Conservation (phyloP, 2,113 vertebrate genomes). For the Acanthisitta chloris region DNA sequence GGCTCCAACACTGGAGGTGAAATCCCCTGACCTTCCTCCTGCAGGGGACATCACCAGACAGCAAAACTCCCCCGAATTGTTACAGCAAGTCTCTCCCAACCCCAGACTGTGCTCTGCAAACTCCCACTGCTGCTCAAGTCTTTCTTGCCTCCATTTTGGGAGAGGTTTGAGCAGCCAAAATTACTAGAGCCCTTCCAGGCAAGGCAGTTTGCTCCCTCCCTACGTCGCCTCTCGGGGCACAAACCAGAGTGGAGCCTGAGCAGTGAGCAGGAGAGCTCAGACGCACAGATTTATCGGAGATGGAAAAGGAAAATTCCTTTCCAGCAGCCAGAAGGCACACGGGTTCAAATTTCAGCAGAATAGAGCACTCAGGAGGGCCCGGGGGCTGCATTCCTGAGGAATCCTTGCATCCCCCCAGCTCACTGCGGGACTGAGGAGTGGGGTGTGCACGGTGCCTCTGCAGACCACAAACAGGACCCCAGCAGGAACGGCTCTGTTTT, state of each 20-base stretch:
- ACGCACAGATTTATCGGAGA: background rate
- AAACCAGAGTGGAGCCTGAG: background rate
- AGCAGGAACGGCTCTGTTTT: background rate
- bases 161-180: background rate
- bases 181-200: background rate
- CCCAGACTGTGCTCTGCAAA: background rate
- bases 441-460: background rate
- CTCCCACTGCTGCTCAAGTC: background rate
- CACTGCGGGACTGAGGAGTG: background rate
- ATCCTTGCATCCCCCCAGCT: background rate
- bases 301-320: background rate
- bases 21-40: background rate
- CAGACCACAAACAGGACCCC: background rate
- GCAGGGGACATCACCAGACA: background rate
- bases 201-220: background rate
- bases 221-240: background rate
- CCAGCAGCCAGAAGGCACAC: background rate
- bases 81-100: background rate
- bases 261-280: background rate
- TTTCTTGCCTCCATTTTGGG: background rate
- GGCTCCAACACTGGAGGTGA: background rate
- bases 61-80: background rate
- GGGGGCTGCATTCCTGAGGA: background rate
- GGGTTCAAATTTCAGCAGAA: constrained; percentile 32
- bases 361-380: background rate